These are phyloP conservation scores for Asbolus verrucosus DNA, from an alignment of 1,140 invertebrate species.

Conservation along the genomic window DNA sequence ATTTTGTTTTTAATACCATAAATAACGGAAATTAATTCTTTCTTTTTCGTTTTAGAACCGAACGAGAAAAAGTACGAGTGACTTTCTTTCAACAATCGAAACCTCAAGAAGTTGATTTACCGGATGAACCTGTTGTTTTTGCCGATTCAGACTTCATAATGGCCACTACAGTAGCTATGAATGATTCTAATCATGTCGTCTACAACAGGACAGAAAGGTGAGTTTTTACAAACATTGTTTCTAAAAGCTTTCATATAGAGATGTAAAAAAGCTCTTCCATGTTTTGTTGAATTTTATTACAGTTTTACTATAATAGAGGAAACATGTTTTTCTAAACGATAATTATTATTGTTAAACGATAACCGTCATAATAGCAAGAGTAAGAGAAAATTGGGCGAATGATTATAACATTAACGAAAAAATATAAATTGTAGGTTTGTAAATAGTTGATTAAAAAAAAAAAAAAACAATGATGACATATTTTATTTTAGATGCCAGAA, in stretches of 20 bases:
- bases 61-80: conserved; percentile 80
- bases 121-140: conserved; percentile 66
- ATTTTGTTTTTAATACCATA: background rate
- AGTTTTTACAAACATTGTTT: conserved; percentile 24
- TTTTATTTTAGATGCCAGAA: too few species aligned
- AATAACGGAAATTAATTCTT: background rate
- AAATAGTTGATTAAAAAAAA: too few species aligned
- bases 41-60: conserved; percentile 68
- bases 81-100: conserved; percentile 83
- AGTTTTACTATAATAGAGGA: conserved; percentile 8
- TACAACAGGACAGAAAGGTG: conserved; percentile 64
- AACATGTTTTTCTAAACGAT: too few species aligned
- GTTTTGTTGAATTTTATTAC: conserved; percentile 22
- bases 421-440: too few species aligned
- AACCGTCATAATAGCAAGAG: too few species aligned
- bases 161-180: conserved; percentile 60
- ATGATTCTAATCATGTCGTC: conserved; percentile 61
- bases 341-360: too few species aligned
- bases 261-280: conserved; percentile 13
- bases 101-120: conserved; percentile 78
- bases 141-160: conserved; percentile 66
- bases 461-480: too few species aligned
- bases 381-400: too few species aligned
- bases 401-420: too few species aligned
- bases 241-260: background rate